Evolutionary conservation across 2,888 invertebrate species (phyloP), one percentile per base, ranked within the genome.

Genomic region (Nesidiocoris tenuis): DNA sequence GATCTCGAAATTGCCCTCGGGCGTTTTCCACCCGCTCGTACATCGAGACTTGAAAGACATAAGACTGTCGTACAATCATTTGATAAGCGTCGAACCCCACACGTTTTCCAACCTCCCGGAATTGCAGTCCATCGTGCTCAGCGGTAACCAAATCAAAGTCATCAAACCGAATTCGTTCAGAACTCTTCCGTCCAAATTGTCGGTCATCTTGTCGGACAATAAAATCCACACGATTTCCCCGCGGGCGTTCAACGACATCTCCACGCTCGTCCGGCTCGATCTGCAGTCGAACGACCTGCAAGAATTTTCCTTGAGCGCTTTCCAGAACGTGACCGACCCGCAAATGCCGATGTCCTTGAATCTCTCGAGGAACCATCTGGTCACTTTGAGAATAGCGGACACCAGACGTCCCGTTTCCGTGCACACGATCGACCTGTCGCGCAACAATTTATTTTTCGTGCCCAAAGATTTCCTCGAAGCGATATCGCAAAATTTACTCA

Each of bases 171-270:
- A 89, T 81, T 89, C 92, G 78, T 94, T 96, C 83, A 86, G 87
- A 80, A 90, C 92, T 84, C 87, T 95, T 83, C 89, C 91, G 54
- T 90, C 89, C 83, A 87, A 96, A 80, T 88, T 90, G 80, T 93
- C 92, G 82, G 86, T 96, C 81, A 92, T 95, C 83, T 85, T 96
- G 80, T 91, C 93, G 71, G 90, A 92, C 82, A 96, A 96, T 85
- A 86, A 89, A 81, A 88, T 96, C 81, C 87, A 87, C 78, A 87
- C 88, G 79, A 88, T 96, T 81, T 90, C 90, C 77, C 87, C 87
- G 61, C 88, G 88, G 72, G 90, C 94, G 3, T 92, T 96, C 82
- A 86, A 87, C 75, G 90, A 92, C 82, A 86, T 95, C 81, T 90
- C 91, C 21, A 90, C 88, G 82, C 84, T 96, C 80, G 88, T 90